A percentile compares a stretch with the other conserved stretches of the same genome.
Conservation (phyloP, 2,113 vertebrate species). For the Sebastes schlegelii region DNA sequence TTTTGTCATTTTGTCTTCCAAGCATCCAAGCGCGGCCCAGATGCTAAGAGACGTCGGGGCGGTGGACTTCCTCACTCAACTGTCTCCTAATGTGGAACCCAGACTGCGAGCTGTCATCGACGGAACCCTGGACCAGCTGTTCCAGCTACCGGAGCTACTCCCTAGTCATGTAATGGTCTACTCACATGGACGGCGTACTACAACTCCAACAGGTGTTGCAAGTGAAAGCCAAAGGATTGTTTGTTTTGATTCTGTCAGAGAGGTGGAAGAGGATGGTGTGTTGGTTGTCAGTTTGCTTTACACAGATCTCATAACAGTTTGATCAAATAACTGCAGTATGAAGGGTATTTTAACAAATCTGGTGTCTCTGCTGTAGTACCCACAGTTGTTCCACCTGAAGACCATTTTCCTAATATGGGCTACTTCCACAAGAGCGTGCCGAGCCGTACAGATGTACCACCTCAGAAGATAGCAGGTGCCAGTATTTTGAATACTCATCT, state of each 20-base stretch:
- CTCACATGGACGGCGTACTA: slow-evolving; percentile 66
- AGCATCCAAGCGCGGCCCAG: slow-evolving; percentile 91
- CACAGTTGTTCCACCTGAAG: slow-evolving; percentile 63
- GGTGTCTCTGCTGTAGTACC: slow-evolving; percentile 22
- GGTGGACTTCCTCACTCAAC: slow-evolving; percentile 94
- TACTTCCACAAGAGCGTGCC: slow-evolving; percentile 88
- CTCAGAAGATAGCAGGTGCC: slow-evolving; percentile 84
- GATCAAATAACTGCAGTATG: neutral
- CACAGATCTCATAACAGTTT: neutral
- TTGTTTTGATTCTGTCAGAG: slow-evolving; percentile 37
- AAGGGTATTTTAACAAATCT: slow-evolving; percentile 1
- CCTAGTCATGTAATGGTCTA: slow-evolving; percentile 56
- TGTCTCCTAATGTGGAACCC: slow-evolving; percentile 89
- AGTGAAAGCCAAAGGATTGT: slow-evolving; percentile 50
- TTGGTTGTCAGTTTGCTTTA: neutral
- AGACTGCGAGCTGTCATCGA: slow-evolving; percentile 89
- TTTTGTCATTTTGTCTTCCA: slow-evolving; percentile 57
- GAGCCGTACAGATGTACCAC: slow-evolving; percentile 70
- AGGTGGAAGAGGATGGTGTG: neutral
- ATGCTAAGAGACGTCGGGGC: slow-evolving; percentile 91
- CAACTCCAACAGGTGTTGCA: slow-evolving; percentile 73
- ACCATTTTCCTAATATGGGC: slow-evolving; percentile 80
- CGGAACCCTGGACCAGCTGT: slow-evolving; percentile 92
- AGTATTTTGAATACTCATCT: slow-evolving; percentile 45
- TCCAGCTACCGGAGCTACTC: slow-evolving; percentile 88